Base-by-base conservation (phyloP, 2,113 vertebrate genomes). In the Microtus richardsoni region DNA sequence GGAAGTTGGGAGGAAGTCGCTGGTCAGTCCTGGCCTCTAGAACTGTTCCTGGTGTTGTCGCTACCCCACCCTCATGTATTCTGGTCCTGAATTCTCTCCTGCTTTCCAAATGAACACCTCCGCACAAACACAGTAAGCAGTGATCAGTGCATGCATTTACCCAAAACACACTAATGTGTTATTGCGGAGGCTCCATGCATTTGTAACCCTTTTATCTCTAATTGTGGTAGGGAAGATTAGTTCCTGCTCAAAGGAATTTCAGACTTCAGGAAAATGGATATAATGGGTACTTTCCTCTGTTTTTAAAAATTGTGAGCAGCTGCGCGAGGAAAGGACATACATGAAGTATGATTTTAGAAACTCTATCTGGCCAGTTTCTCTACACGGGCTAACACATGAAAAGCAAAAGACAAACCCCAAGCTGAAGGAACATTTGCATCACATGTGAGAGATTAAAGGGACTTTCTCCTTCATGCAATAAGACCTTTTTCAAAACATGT, bases 181-280 rank as follows among this genome's bases (percentile, higher is more conserved):
- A 87, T 52, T 22, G 70, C 83, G 4, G 87, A 88, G 88, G 70
- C 33, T 93, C 16, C 44, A 16, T 58, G 79, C 54, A 92, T 94
- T 93, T 94, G 89, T 93, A 94, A 93, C 90, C 91, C 66, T 83
- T 96, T 96, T 93, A 95, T 93, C 94, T 96, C 93, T 97, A 94
- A 94, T 95, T 96, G 84, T 93, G 70, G 84, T 71, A 88, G 88
- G 58, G 88, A 91, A 92, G 92, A 95, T 82, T 90, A 90, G 87
- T 95, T 95, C 89, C 80, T 82, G 52, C 92, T 95, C 89, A 93
- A 90, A 96, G 82, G 84, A 94, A 88, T 90, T 93, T 84, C 80
- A 93, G 87, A 30, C 64, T 94, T 94, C 30, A 73, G 91, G 78
- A 95, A 83, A 89, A 88, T 95, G 88, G 79, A 85, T 89, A 64